Percentiles rank a stretch among this genome's conserved stretches.
Conservation (phyloP, 2,113 vertebrate species). For the Mobula hypostoma region DNA sequence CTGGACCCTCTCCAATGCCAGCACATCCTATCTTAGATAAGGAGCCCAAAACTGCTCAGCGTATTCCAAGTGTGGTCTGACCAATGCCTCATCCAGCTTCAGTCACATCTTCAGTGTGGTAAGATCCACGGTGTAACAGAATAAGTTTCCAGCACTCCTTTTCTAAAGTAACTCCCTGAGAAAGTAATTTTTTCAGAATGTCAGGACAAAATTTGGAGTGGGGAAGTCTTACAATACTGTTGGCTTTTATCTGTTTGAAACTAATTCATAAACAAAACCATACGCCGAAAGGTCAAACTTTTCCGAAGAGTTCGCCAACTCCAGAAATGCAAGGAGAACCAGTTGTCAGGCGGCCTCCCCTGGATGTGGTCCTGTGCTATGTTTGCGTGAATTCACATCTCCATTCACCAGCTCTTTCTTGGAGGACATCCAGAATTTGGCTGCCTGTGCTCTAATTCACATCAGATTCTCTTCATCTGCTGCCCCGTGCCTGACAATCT, state of each 20-base stretch:
- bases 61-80: too few species aligned
- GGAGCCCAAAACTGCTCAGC: too few species aligned
- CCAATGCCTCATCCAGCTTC: too few species aligned
- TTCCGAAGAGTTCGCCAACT: conserved; percentile 1
- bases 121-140: neutral
- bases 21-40: too few species aligned
- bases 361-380: neutral
- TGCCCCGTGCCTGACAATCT: too few species aligned
- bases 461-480: too few species aligned
- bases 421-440: too few species aligned
- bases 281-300: neutral
- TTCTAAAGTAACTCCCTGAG: neutral
- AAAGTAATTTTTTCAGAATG: neutral
- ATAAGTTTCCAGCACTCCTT: neutral
- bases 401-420: neutral
- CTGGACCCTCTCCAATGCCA: too few species aligned
- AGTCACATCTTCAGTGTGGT: neutral
- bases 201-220: neutral
- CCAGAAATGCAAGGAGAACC: neutral
- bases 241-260: neutral
- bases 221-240: neutral
- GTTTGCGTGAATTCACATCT: neutral
- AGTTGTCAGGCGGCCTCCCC: neutral
- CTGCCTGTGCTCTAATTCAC: too few species aligned
- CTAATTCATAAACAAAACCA: neutral